Conservation (phyloP, 2,113 vertebrate species). For the Pituophis catenifer region DNA sequence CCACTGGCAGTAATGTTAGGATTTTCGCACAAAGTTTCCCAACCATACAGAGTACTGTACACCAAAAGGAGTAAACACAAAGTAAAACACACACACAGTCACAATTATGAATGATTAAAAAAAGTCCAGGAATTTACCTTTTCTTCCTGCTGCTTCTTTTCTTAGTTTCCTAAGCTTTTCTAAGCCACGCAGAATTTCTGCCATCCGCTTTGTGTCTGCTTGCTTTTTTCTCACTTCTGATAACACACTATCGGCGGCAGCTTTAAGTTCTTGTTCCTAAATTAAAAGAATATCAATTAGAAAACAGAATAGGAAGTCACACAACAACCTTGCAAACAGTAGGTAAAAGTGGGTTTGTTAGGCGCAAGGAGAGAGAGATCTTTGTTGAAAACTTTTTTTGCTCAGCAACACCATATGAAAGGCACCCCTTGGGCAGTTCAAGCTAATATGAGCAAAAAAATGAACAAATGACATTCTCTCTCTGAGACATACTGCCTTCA, state of each 20-base stretch:
- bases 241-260: constrained; percentile 87
- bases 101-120: background rate
- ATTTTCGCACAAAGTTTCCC: background rate
- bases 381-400: background rate
- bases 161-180: constrained; percentile 89
- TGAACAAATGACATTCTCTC: background rate
- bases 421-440: background rate
- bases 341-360: background rate
- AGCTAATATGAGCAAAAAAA: background rate
- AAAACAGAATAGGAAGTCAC: accelerated
- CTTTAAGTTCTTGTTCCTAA: constrained; percentile 90
- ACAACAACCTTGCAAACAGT: accelerated
- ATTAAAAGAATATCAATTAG: accelerated
- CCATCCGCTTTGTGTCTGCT: constrained; percentile 88
- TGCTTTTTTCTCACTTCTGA: constrained; percentile 95
- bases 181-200: constrained; percentile 81
- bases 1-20: no score
- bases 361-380: background rate
- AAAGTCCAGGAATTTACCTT: constrained; percentile 70
- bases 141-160: constrained; percentile 91
- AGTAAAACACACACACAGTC: background rate
- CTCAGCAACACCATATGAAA: background rate
- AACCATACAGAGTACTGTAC: background rate
- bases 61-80: background rate
- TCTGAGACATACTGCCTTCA: background rate